Percentiles rank a stretch among this genome's conserved stretches.
phyloP scores from a whole-genome alignment of 2,888 invertebrate species.

The Polyommatus icarus region DNA sequence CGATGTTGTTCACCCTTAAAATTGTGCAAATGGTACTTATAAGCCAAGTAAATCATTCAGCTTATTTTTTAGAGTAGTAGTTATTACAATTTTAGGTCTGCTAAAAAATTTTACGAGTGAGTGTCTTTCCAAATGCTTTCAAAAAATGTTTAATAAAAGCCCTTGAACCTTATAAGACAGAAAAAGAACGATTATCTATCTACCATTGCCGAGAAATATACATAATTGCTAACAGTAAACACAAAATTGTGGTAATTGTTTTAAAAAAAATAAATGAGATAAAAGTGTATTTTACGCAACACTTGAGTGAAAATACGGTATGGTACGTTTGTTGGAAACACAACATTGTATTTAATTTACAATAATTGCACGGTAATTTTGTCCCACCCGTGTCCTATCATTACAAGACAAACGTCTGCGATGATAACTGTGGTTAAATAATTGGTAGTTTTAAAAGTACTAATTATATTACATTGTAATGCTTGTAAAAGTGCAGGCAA shows the following conservation, averaged over 20 bases:
- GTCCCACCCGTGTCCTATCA: neutral
- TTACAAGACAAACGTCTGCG: constrained; percentile 11
- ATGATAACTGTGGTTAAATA: constrained; percentile 15
- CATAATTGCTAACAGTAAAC: constrained; percentile 14
- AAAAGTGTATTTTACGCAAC: neutral
- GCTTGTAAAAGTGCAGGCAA: neutral
- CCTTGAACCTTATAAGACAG: neutral
- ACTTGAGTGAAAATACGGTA: constrained; percentile 5
- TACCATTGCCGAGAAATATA: neutral
- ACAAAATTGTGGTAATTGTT: constrained; percentile 2
- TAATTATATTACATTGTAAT: neutral
- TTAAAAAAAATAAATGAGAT: constrained; percentile 3
- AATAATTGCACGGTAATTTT: neutral
- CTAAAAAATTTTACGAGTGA: neutral
- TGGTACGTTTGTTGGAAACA: neutral
- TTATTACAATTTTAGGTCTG: no score
- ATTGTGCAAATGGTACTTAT: neutral
- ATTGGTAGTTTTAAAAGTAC: neutral
- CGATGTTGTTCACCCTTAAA: neutral
- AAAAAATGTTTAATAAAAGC: neutral
- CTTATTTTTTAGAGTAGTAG: neutral
- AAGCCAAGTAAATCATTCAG: neutral
- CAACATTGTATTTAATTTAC: constrained; percentile 8
- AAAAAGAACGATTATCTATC: neutral
- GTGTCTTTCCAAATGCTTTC: neutral